phyloP scores from a whole-genome alignment of 2,888 invertebrate genomes.

The Orthonevra nobilis region DNA sequence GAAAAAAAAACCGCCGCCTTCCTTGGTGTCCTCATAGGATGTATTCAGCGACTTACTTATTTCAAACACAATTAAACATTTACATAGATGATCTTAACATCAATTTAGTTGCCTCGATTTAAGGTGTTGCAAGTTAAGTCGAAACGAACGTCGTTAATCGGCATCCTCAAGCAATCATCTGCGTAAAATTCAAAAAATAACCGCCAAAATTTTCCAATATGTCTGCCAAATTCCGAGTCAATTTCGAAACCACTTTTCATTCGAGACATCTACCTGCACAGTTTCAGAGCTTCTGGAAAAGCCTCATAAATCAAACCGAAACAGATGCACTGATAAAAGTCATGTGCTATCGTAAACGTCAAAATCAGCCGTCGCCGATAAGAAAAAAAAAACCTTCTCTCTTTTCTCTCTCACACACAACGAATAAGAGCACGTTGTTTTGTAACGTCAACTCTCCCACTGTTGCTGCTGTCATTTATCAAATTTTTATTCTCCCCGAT shows the following conservation, averaged over 20 bases:
- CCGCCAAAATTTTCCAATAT: neutral
- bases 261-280: neutral
- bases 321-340: neutral
- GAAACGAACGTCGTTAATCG: too few species aligned
- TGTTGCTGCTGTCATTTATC: constrained; percentile 40
- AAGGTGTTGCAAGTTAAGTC: too few species aligned
- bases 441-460: neutral
- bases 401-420: constrained; percentile 3
- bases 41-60: too few species aligned
- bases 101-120: too few species aligned
- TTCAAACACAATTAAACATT: too few species aligned
- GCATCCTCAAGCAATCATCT: too few species aligned
- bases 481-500: neutral
- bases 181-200: too few species aligned
- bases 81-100: too few species aligned
- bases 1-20: too few species aligned
- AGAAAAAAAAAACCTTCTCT: neutral
- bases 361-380: constrained; percentile 54
- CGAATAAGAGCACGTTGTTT: constrained; percentile 25
- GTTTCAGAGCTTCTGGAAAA: neutral
- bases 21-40: too few species aligned
- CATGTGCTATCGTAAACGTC: constrained; percentile 31
- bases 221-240: neutral
- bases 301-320: constrained; percentile 17
- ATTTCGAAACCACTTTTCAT: neutral